phyloP scores from a whole-genome alignment of 2,888 invertebrate species.

The Caenorhabditis sp. region DNA sequence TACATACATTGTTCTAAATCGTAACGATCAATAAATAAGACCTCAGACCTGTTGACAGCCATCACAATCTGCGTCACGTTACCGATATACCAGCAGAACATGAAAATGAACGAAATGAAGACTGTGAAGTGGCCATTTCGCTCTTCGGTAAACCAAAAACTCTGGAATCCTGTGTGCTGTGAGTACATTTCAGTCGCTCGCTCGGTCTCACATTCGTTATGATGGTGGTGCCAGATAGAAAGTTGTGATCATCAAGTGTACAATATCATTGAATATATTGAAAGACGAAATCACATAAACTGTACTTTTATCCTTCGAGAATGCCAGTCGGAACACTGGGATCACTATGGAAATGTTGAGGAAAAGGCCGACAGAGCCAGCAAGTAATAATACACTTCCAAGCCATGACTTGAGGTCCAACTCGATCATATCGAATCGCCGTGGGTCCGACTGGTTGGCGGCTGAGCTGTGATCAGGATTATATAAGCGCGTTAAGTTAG shows the following conservation, averaged over 20 bases:
- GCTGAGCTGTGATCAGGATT: too few species aligned
- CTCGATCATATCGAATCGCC: too few species aligned
- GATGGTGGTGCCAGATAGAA: constrained; percentile 59
- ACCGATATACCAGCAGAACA: constrained; percentile 62
- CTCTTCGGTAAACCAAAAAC: constrained; percentile 45
- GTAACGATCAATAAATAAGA: too few species aligned
- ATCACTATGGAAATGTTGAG: constrained; percentile 27
- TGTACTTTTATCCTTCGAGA: constrained; percentile 39
- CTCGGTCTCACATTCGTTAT: constrained; percentile 39
- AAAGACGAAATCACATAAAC: constrained; percentile 62
- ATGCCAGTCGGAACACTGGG: constrained; percentile 39
- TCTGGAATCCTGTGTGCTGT: too few species aligned
- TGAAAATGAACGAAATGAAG: constrained; percentile 58
- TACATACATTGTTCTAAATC: too few species aligned
- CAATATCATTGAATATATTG: constrained; percentile 56
- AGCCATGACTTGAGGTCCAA: constrained; percentile 8
- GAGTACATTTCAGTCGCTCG: too few species aligned
- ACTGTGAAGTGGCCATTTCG: constrained; percentile 7
- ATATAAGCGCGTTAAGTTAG: too few species aligned
- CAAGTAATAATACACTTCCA: constrained; percentile 7
- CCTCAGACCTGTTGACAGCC: constrained; percentile 60
- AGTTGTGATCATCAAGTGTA: constrained; percentile 48
- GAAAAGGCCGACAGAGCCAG: constrained; percentile 12
- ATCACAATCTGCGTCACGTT: constrained; percentile 63
- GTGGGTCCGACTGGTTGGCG: too few species aligned